Base-by-base conservation (phyloP, 2,888 invertebrate species). In the Agonopterix subpropinquella region DNA sequence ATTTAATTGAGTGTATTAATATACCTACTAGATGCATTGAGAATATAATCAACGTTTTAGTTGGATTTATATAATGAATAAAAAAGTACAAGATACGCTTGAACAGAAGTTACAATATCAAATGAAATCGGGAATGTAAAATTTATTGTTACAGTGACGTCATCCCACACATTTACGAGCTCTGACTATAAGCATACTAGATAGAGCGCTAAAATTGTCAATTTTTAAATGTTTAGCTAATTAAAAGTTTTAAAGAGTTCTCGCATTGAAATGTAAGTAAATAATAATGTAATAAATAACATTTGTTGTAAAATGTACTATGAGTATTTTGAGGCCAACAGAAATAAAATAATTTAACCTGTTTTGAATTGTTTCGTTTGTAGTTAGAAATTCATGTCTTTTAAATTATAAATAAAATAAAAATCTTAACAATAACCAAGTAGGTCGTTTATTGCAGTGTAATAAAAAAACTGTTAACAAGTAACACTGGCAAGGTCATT, bases 221-320 rank as follows among this genome's bases (percentile, higher is more conserved):
- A 87, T 86, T 87, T 83, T 73, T 76, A 81, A 83, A 83, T 78
- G 70, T 82, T 78, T 85, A 85, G 76, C 82, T 73, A 77, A 11
- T 11, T 42, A 42, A 42, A 70, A 63, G 59, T 70, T 77, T 79
- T 72, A 65, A 64, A 65, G 70, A 70, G 67, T 78, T 78, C 75
- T 82, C 74, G 74, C 81, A 77, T 80, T 79, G 70, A 67, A 65
- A 64, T 76, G 62, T 78, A 80, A 76, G 71, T 74, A 72, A 77
- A 72, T 69, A 65, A 71, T 74, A 62, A 62, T 73, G 70, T 70
- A 41, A 10, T 73, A 76, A 65, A 60, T 65, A 64, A 83, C 76
- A 82, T 81, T 81, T 82, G 80, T 85, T 85, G 84, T 85, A 81
- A 84, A 85, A 80, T 84, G 79, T 80, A 80, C 67, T 80, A 78